Evolutionary conservation across 2,797 vertebrate genomes (phyloP).

Genomic region (Onychomys arenicola): DNA sequence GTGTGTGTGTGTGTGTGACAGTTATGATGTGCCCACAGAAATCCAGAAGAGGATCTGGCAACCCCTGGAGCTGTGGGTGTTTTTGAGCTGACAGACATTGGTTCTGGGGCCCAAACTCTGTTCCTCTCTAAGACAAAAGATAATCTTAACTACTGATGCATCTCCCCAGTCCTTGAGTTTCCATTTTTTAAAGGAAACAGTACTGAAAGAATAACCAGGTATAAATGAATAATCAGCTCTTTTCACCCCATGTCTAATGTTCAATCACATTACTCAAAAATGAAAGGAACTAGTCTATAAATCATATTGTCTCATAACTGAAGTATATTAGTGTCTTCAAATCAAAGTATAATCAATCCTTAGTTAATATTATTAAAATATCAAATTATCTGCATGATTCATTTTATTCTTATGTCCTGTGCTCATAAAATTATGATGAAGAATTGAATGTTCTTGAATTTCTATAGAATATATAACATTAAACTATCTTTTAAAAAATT

Average conservation of each 20-base stretch:
- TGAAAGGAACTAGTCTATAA: neutral
- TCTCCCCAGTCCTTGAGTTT: neutral
- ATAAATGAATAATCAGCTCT: neutral
- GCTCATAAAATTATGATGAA: slow-evolving; percentile 36
- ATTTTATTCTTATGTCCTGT: slow-evolving; percentile 36
- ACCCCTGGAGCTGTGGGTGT: neutral
- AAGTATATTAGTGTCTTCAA: too few relatives aligned
- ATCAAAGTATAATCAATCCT: too few relatives aligned
- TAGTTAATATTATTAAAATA: neutral
- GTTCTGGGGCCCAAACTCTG: neutral
- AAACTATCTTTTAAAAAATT: slow-evolving; percentile 17
- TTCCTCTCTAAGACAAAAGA: neutral
- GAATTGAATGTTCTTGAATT: slow-evolving; percentile 31
- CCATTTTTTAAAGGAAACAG: neutral
- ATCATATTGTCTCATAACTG: slow-evolving; percentile 19
- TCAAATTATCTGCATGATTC: neutral
- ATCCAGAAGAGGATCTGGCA: neutral
- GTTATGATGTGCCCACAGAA: neutral
- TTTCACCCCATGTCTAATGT: neutral
- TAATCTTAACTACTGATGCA: neutral
- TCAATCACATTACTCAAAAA: neutral
- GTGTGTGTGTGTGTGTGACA: neutral
- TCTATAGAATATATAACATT: slow-evolving; percentile 54
- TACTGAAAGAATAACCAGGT: neutral
- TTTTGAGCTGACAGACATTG: neutral